Conservation (phyloP, 2,797 vertebrate species). For the Oceanodroma leucorhoa region DNA sequence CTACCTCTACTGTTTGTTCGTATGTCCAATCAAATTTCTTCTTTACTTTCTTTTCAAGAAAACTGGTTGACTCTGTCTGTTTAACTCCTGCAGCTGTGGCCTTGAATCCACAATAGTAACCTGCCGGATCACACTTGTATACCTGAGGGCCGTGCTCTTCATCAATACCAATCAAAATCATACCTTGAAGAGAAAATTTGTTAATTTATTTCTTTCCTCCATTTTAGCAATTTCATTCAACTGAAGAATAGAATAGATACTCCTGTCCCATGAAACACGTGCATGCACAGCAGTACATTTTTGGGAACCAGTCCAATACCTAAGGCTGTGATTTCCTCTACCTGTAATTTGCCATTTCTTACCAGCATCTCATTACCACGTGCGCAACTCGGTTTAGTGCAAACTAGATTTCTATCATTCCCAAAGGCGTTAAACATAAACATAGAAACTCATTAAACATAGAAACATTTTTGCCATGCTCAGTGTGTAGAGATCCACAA, state of each 20-base stretch:
- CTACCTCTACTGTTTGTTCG: conserved; percentile 94
- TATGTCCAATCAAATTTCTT: conserved; percentile 99
- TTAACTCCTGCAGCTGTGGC: conserved; percentile 97
- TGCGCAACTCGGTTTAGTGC: background rate
- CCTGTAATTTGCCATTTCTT: background rate
- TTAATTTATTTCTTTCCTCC: background rate
- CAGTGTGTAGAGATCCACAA: background rate
- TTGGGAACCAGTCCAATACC: background rate
- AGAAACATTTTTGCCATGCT: background rate
- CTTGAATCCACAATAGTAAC: conserved; percentile 98
- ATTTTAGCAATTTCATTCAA: background rate
- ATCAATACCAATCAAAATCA: conserved; percentile 95
- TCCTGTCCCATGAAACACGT: background rate
- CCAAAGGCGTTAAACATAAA: too few relatives aligned
- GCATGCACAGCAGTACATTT: background rate
- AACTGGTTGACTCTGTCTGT: conserved; percentile 97
- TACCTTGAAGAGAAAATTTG: conserved; percentile 78
- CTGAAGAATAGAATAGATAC: background rate
- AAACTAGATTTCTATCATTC: background rate
- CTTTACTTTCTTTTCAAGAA: conserved; percentile 99
- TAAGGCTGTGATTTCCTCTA: background rate
- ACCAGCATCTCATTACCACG: background rate
- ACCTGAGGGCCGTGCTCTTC: conserved; percentile 93
- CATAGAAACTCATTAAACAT: background rate
- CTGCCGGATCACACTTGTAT: conserved; percentile 96